Percentiles rank a stretch among this genome's conserved stretches.
Evolutionary conservation across 2,888 invertebrate genomes (phyloP).

Genomic region (Pinctada fucata): DNA sequence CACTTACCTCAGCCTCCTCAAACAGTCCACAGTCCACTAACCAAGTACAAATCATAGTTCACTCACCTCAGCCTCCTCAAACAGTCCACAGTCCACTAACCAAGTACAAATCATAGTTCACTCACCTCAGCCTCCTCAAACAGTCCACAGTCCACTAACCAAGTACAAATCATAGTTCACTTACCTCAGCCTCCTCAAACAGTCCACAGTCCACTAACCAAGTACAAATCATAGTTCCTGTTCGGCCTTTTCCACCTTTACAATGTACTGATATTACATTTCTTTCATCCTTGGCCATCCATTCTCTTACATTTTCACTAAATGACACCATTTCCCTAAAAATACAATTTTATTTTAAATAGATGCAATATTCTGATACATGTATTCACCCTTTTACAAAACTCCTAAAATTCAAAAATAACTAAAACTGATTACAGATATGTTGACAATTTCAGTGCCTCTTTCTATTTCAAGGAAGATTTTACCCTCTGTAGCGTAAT

Average conservation of each 20-base stretch:
- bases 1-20: no score
- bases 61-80: background rate
- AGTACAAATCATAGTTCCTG: conserved; percentile 79
- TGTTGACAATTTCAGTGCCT: no score
- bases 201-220: conserved; percentile 78
- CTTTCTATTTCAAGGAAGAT: no score
- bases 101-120: no score
- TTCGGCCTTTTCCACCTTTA: conserved; percentile 80
- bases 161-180: conserved; percentile 75
- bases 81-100: no score
- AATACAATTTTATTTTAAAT: background rate
- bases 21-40: no score
- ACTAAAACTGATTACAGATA: no score
- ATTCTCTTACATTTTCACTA: conserved; percentile 75
- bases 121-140: background rate
- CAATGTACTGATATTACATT: conserved; percentile 80
- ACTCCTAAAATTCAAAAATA: no score
- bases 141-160: conserved; percentile 77
- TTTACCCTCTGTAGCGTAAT: no score
- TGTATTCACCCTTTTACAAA: no score
- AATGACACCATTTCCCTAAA: conserved; percentile 78
- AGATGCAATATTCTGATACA: no score
- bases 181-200: conserved; percentile 77
- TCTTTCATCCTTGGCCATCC: conserved; percentile 75
- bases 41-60: no score